A percentile compares a stretch with the other conserved stretches of the same genome.
Conservation (phyloP, 2,797 vertebrate species). For the Eulemur mongoz region DNA sequence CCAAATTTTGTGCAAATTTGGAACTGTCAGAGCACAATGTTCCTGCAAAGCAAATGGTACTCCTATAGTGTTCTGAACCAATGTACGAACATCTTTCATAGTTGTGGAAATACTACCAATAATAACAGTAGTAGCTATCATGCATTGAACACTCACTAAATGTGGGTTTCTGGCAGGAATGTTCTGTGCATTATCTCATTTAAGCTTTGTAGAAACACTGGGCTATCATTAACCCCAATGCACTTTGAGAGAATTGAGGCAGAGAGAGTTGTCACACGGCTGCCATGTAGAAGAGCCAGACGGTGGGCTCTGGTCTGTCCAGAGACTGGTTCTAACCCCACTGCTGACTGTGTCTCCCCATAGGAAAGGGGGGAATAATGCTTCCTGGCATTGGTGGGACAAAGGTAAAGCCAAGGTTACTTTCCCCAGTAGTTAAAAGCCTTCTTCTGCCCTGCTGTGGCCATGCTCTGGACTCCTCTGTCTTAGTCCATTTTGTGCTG, state of each 20-base stretch:
- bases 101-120: not conserved
- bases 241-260: not conserved
- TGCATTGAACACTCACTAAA: not conserved
- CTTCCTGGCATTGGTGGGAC: not conserved
- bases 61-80: not conserved
- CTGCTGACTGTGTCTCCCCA: not conserved
- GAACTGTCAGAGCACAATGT: not conserved
- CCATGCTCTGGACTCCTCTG: not conserved
- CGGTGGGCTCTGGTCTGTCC: not conserved
- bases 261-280: not conserved
- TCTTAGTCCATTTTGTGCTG: not conserved
- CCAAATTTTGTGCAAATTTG: not conserved
- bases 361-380: not conserved
- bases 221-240: not conserved
- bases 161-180: not conserved
- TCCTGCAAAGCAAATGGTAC: not conserved
- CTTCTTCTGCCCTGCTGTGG: not conserved
- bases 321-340: not conserved
- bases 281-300: not conserved
- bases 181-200: not conserved
- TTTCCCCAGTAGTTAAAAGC: not conserved
- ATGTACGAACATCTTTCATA: not conserved
- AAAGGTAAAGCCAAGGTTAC: not conserved
- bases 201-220: not conserved
- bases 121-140: not conserved